These are phyloP conservation scores for Cossypha heuglini DNA, from an alignment of 2,797 vertebrate species.

Conservation along the genomic window DNA sequence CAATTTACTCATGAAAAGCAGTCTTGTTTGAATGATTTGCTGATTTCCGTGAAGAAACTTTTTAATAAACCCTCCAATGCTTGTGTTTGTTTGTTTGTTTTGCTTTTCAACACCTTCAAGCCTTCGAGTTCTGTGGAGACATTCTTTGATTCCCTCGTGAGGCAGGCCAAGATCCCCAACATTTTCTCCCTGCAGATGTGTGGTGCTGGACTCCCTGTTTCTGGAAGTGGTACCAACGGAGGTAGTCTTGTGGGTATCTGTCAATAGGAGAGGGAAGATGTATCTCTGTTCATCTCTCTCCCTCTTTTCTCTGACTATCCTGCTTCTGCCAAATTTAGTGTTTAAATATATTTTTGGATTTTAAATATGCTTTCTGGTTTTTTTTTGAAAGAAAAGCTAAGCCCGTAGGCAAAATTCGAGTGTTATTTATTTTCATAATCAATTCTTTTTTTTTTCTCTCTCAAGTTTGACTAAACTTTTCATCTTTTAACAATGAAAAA, in stretches of 20 bases:
- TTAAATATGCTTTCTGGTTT: not conserved
- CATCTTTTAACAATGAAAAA: not conserved
- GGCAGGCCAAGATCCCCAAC: conserved; percentile 85
- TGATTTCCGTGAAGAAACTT: not conserved
- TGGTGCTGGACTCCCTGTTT: conserved; percentile 84
- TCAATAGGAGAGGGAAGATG: conserved; percentile 60
- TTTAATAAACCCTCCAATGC: not conserved
- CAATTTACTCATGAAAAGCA: not conserved
- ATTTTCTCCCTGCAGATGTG: conserved; percentile 98
- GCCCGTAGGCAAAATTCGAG: not conserved
- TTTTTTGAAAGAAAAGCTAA: not conserved
- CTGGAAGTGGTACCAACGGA: conserved; percentile 79
- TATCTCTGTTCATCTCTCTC: conserved; percentile 22
- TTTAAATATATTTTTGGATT: not conserved
- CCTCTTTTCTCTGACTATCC: conserved; percentile 23
- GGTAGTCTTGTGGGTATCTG: conserved; percentile 93
- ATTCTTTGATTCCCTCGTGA: conserved; percentile 92
- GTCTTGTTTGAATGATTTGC: not conserved
- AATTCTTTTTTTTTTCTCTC: not conserved
- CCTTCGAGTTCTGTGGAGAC: conserved; percentile 91
- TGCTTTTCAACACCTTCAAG: conserved; percentile 70
- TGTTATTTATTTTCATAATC: not conserved
- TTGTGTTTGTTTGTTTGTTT: not conserved
- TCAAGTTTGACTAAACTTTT: not conserved
- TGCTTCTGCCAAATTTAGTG: not conserved